Base-by-base conservation (phyloP, 2,888 invertebrate genomes). In the Ethmia dodecea region DNA sequence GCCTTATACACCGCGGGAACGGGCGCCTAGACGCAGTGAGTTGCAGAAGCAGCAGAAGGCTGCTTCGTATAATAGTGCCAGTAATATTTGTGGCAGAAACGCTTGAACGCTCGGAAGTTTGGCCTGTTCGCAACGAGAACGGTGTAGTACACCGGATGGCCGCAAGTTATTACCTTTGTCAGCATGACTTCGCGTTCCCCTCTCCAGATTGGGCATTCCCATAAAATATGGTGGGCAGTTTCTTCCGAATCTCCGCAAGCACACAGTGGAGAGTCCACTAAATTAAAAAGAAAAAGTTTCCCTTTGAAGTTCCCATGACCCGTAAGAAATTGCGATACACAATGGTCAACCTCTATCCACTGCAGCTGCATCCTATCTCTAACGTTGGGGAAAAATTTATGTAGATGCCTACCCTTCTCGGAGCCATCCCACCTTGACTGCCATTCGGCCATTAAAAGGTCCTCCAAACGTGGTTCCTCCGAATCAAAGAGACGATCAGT, bases 261-360 rank as follows among this genome's bases (percentile, higher is more conserved):
- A 25, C 43, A 45, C 22, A 2, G n/a, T 6, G 22, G 22, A 5
- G 2, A n/a, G 10, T 45, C 37, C 3, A 15, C 8, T 22, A 55
- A 25, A 3, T 6, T 31, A 37, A 43, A 33, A 1, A 27, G 32
- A 10, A 29, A n/a, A 13, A 46, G 32, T 15, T 40, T 28, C 11
- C 33, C 16, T 1, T 35, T 22, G 10, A 42, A 45, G 4, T 37
- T 38, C 2, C 46, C 50, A 15, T 48, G 46, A 2, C 46, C 52
- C 2, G 39, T 31, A n/a, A 47, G 40, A 1, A 52, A 22, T 22
- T 47, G 43, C 3, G 46, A 46, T 0, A 27, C 30, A 2, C 16
- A 33, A 27, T 45, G 37, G 39, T 49, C 52, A 5, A 46, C 46
- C 6, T 34, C 38, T 4, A 46, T 35, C 44, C 45, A 55, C 9